Evolutionary conservation across 2,113 vertebrate genomes (phyloP).

Genomic region (Barbus barbus): DNA sequence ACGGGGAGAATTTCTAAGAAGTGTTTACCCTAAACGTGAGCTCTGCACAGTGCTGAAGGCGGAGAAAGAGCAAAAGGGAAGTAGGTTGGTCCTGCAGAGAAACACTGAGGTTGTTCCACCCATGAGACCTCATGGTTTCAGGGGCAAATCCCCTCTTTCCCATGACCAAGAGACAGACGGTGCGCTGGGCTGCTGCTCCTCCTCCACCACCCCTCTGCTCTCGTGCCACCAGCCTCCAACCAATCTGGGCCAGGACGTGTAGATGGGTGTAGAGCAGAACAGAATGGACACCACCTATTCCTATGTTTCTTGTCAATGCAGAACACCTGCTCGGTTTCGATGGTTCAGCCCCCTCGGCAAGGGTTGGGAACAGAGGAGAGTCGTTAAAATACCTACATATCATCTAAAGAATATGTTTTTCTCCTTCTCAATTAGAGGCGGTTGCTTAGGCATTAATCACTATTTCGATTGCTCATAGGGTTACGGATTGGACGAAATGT

Average conservation of each 20-base stretch:
- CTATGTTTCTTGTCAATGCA: constrained; percentile 41
- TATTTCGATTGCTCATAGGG: background rate
- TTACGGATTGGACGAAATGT: background rate
- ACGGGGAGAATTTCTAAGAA: constrained; percentile 64
- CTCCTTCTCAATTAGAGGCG: background rate
- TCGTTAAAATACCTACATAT: background rate
- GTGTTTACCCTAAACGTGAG: constrained; percentile 57
- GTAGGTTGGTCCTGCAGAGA: background rate
- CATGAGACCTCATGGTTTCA: constrained; percentile 11
- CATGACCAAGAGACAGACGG: constrained; percentile 21
- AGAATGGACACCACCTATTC: constrained; percentile 23
- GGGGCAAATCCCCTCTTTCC: constrained; percentile 27
- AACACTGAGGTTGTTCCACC: background rate
- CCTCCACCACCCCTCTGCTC: background rate
- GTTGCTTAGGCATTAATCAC: background rate
- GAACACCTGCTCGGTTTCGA: constrained; percentile 51
- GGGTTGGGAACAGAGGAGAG: background rate
- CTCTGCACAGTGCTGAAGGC: background rate
- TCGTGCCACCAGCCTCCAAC: constrained; percentile 46
- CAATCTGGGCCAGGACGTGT: background rate
- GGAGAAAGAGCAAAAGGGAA: background rate
- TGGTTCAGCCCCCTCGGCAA: constrained; percentile 29
- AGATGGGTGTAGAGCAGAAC: constrained; percentile 11
- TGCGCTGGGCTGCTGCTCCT: background rate
- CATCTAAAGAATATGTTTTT: background rate